These are phyloP conservation scores for Acromyrmex charruanus DNA, from an alignment of 1,140 invertebrate genomes.

Conservation along the genomic window DNA sequence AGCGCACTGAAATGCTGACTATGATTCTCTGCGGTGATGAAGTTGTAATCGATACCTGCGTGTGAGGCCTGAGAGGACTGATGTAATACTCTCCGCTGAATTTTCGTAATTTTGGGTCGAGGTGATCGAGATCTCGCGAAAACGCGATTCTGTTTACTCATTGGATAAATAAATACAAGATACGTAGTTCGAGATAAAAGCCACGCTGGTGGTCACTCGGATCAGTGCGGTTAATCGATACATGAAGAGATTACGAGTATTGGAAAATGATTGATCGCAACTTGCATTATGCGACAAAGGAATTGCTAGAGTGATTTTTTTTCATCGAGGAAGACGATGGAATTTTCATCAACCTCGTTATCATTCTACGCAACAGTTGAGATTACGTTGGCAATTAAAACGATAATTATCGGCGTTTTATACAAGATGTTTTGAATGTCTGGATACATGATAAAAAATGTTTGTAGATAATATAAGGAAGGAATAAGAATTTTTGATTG, in stretches of 20 bases:
- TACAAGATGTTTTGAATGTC: conserved; percentile 38
- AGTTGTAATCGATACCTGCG: neutral
- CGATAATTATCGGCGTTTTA: conserved; percentile 48
- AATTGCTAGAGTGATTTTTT: conserved; percentile 25
- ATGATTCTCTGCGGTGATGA: conserved; percentile 2
- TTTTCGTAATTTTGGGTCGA: conserved; percentile 27
- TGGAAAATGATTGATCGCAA: conserved; percentile 25
- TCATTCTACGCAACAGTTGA: conserved; percentile 2
- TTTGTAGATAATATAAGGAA: conserved; percentile 3
- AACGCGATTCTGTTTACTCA: neutral
- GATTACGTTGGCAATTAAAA: conserved; percentile 63
- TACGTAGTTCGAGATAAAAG: conserved; percentile 61
- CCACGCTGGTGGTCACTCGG: conserved; percentile 6
- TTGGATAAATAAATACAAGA: conserved; percentile 2
- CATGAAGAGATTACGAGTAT: neutral
- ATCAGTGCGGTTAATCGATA: conserved; percentile 42
- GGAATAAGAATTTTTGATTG: neutral
- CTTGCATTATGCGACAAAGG: conserved; percentile 13
- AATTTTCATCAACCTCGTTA: conserved; percentile 37
- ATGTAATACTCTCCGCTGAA: neutral
- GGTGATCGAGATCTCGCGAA: conserved; percentile 40
- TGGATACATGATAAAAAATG: conserved; percentile 14
- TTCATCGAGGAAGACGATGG: neutral
- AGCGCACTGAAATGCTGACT: neutral
- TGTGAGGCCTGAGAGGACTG: neutral